Conservation (phyloP, 2,797 vertebrate species). For the Stomatorhinus walkeri region DNA sequence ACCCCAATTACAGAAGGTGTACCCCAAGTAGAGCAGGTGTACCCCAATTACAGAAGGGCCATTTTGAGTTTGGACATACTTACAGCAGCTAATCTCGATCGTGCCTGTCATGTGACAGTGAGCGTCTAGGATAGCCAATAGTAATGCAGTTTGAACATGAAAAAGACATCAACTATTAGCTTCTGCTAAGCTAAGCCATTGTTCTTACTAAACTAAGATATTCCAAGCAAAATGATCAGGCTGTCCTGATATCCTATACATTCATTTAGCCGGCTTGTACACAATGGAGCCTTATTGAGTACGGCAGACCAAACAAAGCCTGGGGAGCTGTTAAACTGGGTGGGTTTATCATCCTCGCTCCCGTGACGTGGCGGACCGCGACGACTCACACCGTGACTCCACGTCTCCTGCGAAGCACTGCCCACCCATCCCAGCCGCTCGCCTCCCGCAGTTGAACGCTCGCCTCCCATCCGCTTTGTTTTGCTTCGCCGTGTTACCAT, state of each 20-base stretch:
- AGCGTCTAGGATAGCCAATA: not conserved
- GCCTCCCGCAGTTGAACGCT: slow-evolving; percentile 23
- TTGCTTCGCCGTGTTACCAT: slow-evolving; percentile 32
- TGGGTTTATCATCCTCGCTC: not conserved
- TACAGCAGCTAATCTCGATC: not conserved
- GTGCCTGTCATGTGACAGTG: not conserved
- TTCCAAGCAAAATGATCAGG: not conserved
- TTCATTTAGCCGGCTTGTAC: not conserved
- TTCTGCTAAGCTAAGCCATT: not conserved
- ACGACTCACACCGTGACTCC: not conserved
- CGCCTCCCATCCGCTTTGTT: slow-evolving; percentile 26
- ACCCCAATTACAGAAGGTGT: not conserved
- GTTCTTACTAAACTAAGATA: not conserved
- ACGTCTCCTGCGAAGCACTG: slow-evolving; percentile 11
- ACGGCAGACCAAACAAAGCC: not conserved
- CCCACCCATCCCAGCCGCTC: slow-evolving; percentile 8
- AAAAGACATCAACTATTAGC: not conserved
- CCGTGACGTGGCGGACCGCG: not conserved
- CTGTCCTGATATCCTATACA: not conserved
- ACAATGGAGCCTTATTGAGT: not conserved
- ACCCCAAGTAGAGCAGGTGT: not conserved
- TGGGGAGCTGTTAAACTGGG: not conserved
- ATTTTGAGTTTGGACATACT: not conserved
- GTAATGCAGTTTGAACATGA: not conserved
- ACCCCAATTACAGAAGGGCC: not conserved